Conservation (phyloP, 2,797 vertebrate species). For the Hippocampus kuda region DNA sequence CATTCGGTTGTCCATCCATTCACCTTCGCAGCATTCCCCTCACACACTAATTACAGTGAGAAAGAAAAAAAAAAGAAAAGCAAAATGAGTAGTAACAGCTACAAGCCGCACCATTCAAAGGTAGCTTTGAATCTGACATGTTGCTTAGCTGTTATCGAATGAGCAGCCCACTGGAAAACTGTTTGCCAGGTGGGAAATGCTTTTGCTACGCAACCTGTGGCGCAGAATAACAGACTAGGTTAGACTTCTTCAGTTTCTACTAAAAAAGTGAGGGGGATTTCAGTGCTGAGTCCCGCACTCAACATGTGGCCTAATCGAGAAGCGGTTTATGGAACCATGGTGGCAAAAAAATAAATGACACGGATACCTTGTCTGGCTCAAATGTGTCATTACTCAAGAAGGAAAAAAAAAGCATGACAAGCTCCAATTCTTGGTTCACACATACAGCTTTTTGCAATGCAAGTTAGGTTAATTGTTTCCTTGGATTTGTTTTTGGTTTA, state of each 20-base stretch:
- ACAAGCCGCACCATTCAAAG: slow-evolving; percentile 10
- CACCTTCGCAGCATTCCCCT: slow-evolving; percentile 21
- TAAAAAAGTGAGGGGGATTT: slow-evolving; percentile 16
- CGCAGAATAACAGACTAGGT: slow-evolving; percentile 16
- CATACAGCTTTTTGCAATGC: neutral
- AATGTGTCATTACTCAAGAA: slow-evolving; percentile 16
- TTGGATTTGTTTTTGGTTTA: neutral
- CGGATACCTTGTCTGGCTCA: slow-evolving; percentile 30
- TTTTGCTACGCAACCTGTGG: slow-evolving; percentile 38
- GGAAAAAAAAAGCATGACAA: neutral
- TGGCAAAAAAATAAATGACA: slow-evolving; percentile 13
- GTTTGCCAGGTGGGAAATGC: slow-evolving; percentile 24
- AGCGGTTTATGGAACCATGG: slow-evolving; percentile 11
- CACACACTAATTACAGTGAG: slow-evolving; percentile 13
- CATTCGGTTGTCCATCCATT: slow-evolving; percentile 18
- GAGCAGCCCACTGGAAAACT: slow-evolving; percentile 12
- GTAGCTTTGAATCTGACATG: slow-evolving; percentile 16
- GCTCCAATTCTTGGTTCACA: slow-evolving; percentile 2
- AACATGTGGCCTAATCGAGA: slow-evolving; percentile 17
- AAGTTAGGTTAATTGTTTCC: neutral
- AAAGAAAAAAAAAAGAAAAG: neutral
- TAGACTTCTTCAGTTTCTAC: slow-evolving; percentile 22
- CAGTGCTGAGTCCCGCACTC: slow-evolving; percentile 9
- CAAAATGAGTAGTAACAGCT: slow-evolving; percentile 12
- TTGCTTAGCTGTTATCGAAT: slow-evolving; percentile 20